Base-by-base conservation (phyloP, 1,140 invertebrate species). In the Polypedilum vanderplanki region DNA sequence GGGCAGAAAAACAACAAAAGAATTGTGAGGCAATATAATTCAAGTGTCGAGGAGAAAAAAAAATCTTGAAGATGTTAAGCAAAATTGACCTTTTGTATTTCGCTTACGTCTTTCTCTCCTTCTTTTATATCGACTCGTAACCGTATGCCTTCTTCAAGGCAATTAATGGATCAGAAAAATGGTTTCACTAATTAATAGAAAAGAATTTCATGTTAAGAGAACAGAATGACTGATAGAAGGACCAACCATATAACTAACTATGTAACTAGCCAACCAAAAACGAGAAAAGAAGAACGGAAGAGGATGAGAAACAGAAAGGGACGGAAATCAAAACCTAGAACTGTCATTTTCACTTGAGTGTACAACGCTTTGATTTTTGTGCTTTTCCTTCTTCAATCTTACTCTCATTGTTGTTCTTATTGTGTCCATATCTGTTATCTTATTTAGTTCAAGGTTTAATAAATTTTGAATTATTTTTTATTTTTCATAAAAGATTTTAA, bases 161-260 rank as follows among this genome's bases (percentile, higher is more conserved):
- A 70, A 70, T 70, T 70, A 70, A 70, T 70, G 65, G 65, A 70
- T 70, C 65, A 70, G 65, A 70, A 70, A 70, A 70, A 70, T 70
- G 65, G 65, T 70, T 70, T 70, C 65, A 70, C 65, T 70, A 70
- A 70, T 70, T 70, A 70, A 18, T 70, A 70, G 65, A 70, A n/a
- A 57, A 57, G 46, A 70, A 70, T 70, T 70, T 70, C 65, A 70
- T 70, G 65, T 70, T 70, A 70, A 70, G 65, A 70, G 65, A 70
- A 20, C 65, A 70, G 15, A 70, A 22, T 70, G 65, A 70, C 17
- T 70, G 65, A 70, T 70, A 70, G 65, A 70, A 70, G 18, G 65
- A 12, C 17, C 18, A 22, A 70, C 46, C 46, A 12, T 33, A n/a
- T 41, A 41, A 5, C 40, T 41, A 41, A 41, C 10, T 41, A 5